These are phyloP conservation scores for Falco naumanni DNA, from an alignment of 2,797 vertebrate species.

Conservation along the genomic window DNA sequence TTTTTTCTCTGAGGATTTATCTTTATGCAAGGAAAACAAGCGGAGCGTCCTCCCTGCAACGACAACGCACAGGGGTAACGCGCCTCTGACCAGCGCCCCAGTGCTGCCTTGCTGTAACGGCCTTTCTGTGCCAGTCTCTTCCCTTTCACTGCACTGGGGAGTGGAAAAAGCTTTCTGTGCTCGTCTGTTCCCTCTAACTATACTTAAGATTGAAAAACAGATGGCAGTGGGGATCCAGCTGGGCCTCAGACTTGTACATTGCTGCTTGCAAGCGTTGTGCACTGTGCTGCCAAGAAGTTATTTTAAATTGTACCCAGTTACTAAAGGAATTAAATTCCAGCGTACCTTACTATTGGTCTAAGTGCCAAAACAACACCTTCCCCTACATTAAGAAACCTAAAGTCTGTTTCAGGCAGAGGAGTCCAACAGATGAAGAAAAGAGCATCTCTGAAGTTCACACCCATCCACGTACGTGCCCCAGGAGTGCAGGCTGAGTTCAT, in stretches of 20 bases:
- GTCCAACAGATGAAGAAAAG: neutral
- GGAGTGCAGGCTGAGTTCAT: neutral
- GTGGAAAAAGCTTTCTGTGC: neutral
- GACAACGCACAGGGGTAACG: accelerated
- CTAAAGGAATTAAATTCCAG: neutral
- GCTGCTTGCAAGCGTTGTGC: neutral
- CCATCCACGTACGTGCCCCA: too few relatives aligned
- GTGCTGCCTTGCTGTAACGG: neutral
- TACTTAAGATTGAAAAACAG: neutral
- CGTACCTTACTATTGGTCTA: neutral
- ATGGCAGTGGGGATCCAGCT: neutral
- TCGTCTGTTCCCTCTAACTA: neutral
- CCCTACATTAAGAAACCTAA: neutral
- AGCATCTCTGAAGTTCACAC: neutral
- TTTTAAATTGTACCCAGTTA: neutral
- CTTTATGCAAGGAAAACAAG: neutral
- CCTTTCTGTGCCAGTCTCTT: too few relatives aligned
- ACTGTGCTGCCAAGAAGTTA: neutral
- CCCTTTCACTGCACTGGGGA: too few relatives aligned
- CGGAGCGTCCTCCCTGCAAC: accelerated
- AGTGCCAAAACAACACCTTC: neutral
- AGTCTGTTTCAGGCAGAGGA: neutral
- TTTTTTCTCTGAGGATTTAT: neutral
- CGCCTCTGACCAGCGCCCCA: neutral
- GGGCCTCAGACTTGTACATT: neutral